Conservation (phyloP, 35 echinoderm and acorn worm species). For the Apostichopus californicus region DNA sequence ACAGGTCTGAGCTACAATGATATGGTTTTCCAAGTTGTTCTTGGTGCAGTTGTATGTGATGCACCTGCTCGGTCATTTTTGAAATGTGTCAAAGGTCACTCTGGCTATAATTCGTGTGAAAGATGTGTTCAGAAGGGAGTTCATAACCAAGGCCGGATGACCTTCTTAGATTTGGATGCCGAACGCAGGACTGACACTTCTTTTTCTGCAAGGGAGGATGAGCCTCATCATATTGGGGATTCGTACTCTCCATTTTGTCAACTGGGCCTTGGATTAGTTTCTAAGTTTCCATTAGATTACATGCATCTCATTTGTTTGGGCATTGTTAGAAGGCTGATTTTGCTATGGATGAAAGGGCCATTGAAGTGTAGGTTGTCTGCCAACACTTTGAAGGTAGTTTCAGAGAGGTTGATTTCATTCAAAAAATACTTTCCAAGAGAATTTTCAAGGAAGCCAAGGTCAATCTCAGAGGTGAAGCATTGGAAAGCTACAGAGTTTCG, state of each 20-base stretch:
- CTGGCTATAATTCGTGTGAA: slow-evolving; percentile 64
- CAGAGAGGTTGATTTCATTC: slow-evolving; percentile 14
- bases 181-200: slow-evolving; percentile 49
- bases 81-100: slow-evolving; percentile 55
- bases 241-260: slow-evolving; percentile 13
- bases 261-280: slow-evolving; percentile 6
- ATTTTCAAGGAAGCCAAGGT: slow-evolving; percentile 68
- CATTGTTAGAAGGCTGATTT: slow-evolving; percentile 45
- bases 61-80: slow-evolving; percentile 65
- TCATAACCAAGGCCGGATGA: slow-evolving; percentile 13
- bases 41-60: slow-evolving; percentile 67
- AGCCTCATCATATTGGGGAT: slow-evolving; percentile 52
- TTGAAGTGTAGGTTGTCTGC: slow-evolving; percentile 9
- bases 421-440: slow-evolving; percentile 32
- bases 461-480: slow-evolving; percentile 39
- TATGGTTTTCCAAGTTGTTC: background rate
- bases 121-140: slow-evolving; percentile 47
- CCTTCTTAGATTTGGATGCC: slow-evolving; percentile 21
- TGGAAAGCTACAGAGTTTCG: slow-evolving; percentile 84
- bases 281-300: slow-evolving; percentile 67
- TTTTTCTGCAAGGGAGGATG: slow-evolving; percentile 26
- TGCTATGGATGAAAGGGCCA: slow-evolving; percentile 64
- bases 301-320: slow-evolving; percentile 83
- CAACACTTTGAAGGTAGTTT: background rate
- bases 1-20: background rate